phyloP scores from a whole-genome alignment of 2,797 vertebrate genomes.

The Platyrinchus mystaceus region DNA sequence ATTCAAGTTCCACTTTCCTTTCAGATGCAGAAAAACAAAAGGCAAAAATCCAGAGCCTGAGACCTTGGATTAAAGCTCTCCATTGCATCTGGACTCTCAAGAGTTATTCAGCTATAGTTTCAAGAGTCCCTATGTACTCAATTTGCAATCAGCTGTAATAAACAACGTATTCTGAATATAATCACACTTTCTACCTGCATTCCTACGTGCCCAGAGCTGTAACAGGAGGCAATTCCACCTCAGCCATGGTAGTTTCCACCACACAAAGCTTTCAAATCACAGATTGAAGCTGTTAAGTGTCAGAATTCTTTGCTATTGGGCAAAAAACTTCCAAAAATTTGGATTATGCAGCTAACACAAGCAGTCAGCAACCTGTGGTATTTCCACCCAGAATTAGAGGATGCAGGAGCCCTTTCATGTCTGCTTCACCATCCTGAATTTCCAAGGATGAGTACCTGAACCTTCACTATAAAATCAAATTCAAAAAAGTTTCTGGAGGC shows the following conservation, averaged over 20 bases:
- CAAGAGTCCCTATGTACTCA: neutral
- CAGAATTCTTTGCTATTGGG: neutral
- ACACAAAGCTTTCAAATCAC: neutral
- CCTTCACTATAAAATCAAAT: neutral
- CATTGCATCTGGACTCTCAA: neutral
- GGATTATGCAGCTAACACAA: neutral
- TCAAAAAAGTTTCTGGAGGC: neutral
- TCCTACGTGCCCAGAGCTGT: neutral
- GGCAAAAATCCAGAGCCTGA: neutral
- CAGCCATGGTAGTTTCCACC: neutral
- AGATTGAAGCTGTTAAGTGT: neutral
- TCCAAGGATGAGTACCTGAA: neutral
- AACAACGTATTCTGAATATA: neutral
- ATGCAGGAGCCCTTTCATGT: neutral
- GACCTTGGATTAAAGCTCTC: neutral
- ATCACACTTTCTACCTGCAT: neutral
- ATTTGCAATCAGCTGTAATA: neutral
- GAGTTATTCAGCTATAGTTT: neutral
- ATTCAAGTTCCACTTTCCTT: neutral
- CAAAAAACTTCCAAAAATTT: neutral
- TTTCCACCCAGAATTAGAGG: neutral
- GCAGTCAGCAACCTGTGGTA: neutral
- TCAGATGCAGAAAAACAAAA: neutral
- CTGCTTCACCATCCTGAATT: neutral
- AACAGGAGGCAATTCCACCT: neutral